phyloP scores from a whole-genome alignment of 2,113 vertebrate species.

The Semicossyphus pulcher region DNA sequence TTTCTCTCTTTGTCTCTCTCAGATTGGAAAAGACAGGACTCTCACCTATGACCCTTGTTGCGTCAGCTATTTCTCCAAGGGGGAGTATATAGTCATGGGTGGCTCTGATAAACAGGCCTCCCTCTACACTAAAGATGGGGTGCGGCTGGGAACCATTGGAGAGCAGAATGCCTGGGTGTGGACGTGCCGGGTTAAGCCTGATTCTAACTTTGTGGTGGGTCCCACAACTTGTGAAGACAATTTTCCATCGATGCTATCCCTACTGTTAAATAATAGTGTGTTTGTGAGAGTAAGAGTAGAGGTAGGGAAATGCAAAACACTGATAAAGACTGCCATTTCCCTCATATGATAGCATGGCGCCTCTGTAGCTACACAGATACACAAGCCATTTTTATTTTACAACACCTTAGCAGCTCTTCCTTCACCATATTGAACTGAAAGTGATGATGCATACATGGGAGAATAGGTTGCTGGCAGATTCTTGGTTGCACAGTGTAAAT shows the following conservation, averaged over 20 bases:
- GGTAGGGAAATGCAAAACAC: neutral
- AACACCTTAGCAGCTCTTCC: constrained; percentile 37
- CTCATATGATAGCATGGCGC: constrained; percentile 15
- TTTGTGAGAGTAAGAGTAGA: constrained; percentile 16
- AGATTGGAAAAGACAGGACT: constrained; percentile 93
- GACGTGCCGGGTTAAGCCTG: constrained; percentile 94
- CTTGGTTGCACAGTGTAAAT: constrained; percentile 55
- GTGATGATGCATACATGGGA: constrained; percentile 43
- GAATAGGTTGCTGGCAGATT: constrained; percentile 60
- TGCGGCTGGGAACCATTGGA: constrained; percentile 90
- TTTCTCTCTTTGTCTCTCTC: constrained; percentile 49
- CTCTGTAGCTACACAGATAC: constrained; percentile 5
- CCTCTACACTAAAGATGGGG: constrained; percentile 96
- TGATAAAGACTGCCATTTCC: constrained; percentile 24
- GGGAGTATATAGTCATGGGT: constrained; percentile 94
- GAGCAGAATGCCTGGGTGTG: constrained; percentile 97
- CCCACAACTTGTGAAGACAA: constrained; percentile 13
- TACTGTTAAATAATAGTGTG: neutral
- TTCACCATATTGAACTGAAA: constrained; percentile 61
- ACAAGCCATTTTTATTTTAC: constrained; percentile 42
- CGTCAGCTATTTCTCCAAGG: constrained; percentile 96
- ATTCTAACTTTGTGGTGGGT: constrained; percentile 97
- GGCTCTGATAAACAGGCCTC: constrained; percentile 96
- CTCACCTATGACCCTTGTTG: constrained; percentile 96
- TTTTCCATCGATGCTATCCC: constrained; percentile 22